phyloP scores from a whole-genome alignment of 1,140 invertebrate genomes.

The Gerris buenoi region DNA sequence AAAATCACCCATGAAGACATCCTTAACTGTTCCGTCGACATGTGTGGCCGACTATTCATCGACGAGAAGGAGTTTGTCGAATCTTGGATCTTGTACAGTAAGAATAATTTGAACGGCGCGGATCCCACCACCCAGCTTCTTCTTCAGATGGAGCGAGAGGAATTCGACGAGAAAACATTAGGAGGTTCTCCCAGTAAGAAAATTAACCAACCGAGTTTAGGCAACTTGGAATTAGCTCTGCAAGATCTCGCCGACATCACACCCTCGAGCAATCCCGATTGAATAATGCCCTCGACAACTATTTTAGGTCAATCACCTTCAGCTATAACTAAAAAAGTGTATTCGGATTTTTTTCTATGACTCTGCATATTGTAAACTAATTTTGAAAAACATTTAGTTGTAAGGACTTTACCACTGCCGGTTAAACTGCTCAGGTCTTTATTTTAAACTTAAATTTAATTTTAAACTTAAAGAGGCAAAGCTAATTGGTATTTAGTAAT shows the following conservation, averaged over 20 bases:
- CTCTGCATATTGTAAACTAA: too few species aligned
- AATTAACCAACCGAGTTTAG: background rate
- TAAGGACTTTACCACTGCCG: too few species aligned
- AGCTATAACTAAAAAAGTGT: too few species aligned
- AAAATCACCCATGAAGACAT: background rate
- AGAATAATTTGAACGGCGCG: background rate
- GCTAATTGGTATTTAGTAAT: too few species aligned
- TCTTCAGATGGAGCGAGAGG: background rate
- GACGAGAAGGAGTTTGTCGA: background rate
- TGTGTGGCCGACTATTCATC: conserved; percentile 1
- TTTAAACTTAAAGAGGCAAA: too few species aligned
- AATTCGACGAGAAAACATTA: background rate
- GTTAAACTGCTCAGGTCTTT: too few species aligned
- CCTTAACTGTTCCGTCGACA: background rate
- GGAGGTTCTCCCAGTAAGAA: background rate
- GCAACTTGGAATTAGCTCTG: background rate
- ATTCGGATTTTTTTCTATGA: too few species aligned
- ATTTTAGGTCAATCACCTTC: too few species aligned
- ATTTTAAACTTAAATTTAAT: too few species aligned
- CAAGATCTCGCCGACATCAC: background rate
- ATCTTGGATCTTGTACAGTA: background rate
- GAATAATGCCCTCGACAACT: too few species aligned
- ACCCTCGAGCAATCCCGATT: background rate
- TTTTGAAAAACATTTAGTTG: too few species aligned
- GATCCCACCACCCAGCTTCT: background rate